Percentiles rank a stretch among this genome's conserved stretches.
phyloP scores from a whole-genome alignment of 2,113 vertebrate genomes.

The Hystrix cristata region DNA sequence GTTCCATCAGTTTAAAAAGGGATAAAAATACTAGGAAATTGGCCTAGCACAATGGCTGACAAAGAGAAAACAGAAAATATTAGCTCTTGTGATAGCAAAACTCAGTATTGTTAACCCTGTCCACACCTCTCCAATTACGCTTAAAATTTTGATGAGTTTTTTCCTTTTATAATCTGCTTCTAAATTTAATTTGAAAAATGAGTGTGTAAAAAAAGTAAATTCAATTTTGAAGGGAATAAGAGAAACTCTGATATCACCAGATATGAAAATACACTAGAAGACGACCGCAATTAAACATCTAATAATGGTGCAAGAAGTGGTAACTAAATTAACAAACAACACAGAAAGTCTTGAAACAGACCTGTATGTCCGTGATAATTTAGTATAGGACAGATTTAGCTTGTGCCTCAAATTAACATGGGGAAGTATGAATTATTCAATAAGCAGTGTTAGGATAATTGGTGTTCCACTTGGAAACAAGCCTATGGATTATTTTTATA shows the following conservation, averaged over 20 bases:
- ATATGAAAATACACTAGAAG: not conserved
- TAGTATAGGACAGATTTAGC: not conserved
- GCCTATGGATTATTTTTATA: not conserved
- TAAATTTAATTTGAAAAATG: constrained; percentile 48
- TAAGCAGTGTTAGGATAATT: not conserved
- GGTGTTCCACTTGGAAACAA: not conserved
- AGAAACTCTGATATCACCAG: not conserved
- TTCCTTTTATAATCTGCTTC: constrained; percentile 2
- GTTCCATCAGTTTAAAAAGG: not conserved
- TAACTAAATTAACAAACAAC: not conserved
- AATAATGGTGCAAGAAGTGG: not conserved
- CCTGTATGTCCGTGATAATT: not conserved
- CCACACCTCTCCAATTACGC: not conserved
- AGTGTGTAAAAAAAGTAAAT: not conserved
- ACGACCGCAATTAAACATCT: not conserved
- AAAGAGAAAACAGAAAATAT: not conserved
- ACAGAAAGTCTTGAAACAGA: not conserved
- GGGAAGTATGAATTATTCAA: not conserved
- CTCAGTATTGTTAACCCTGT: not conserved
- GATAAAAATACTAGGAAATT: not conserved
- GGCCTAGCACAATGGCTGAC: not conserved
- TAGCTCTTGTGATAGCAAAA: not conserved
- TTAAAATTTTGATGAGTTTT: constrained; percentile 1
- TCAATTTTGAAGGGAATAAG: constrained; percentile 11
- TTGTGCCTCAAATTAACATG: not conserved